Percentiles rank a stretch among this genome's conserved stretches.
These are phyloP conservation scores for Macrotis lagotis DNA, from an alignment of 2,113 vertebrate genomes.

Conservation along the genomic window DNA sequence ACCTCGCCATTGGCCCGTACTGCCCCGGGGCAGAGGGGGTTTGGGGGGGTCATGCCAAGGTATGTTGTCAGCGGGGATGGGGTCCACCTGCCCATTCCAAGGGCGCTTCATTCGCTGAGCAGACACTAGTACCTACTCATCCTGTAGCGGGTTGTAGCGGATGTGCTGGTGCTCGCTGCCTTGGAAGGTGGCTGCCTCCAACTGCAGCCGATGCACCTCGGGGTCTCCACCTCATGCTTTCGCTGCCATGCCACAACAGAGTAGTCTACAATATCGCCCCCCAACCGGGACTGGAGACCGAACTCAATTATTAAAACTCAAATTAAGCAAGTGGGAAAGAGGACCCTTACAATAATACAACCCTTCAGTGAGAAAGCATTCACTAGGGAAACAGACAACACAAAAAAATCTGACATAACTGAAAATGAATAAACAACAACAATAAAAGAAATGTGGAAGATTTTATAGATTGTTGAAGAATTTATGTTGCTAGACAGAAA, in stretches of 20 bases:
- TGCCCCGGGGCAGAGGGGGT: slow-evolving; percentile 94
- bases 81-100: slow-evolving; percentile 96
- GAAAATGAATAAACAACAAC: not conserved
- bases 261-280: no score
- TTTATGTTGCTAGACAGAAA: not conserved
- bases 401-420: no score
- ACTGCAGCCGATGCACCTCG: slow-evolving; percentile 35
- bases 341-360: not conserved
- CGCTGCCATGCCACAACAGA: slow-evolving; percentile 58
- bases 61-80: slow-evolving; percentile 84
- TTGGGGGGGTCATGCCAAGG: slow-evolving; percentile 89
- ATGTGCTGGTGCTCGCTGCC: slow-evolving; percentile 91
- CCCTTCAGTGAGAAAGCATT: not conserved
- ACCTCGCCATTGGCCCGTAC: slow-evolving; percentile 91
- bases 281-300: no score
- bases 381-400: no score
- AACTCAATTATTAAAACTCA: not conserved
- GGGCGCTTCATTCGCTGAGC: slow-evolving; percentile 96
- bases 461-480: not conserved
- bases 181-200: slow-evolving; percentile 62
- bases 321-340: not conserved
- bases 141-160: slow-evolving; percentile 94
- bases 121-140: slow-evolving; percentile 96
- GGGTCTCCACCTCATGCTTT: not conserved
- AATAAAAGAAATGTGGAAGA: not conserved